Percentiles rank a stretch among this genome's conserved stretches.
These are phyloP conservation scores for Proterorhinus semilunaris DNA, from an alignment of 2,113 vertebrate genomes.

Conservation along the genomic window DNA sequence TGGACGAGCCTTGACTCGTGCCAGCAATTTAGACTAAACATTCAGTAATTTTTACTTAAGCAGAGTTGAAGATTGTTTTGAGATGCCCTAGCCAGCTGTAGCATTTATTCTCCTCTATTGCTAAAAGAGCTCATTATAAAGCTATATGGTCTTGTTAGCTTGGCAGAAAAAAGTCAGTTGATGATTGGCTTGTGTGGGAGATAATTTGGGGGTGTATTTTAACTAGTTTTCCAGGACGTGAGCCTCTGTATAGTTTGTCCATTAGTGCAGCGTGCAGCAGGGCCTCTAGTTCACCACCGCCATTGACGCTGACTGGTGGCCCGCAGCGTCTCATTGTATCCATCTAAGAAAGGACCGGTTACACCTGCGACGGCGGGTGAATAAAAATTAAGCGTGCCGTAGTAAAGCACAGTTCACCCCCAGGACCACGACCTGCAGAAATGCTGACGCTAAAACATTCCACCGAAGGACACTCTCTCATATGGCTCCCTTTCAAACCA, in stretches of 20 bases:
- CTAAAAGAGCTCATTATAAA: conserved; percentile 25
- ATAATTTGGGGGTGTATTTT: conserved; percentile 20
- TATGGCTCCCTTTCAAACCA: conserved; percentile 1
- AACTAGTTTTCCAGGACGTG: conserved; percentile 35
- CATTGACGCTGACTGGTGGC: conserved; percentile 9
- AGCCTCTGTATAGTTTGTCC: conserved; percentile 40
- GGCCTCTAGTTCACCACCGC: conserved; percentile 27
- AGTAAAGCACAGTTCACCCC: conserved; percentile 22
- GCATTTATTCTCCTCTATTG: conserved; percentile 10
- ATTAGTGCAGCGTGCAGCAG: conserved; percentile 32
- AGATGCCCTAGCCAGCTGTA: conserved; percentile 3
- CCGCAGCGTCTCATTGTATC: conserved; percentile 48
- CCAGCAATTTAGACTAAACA: conserved; percentile 47
- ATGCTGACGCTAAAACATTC: conserved; percentile 37
- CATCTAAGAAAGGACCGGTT: conserved; percentile 37
- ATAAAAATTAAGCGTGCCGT: conserved; percentile 35
- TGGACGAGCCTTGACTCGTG: conserved; percentile 39
- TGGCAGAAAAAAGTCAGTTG: background rate
- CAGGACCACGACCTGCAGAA: conserved; percentile 37
- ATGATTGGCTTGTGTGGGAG: conserved; percentile 10
- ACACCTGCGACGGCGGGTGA: conserved; percentile 46
- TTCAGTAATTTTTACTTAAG: conserved; percentile 16
- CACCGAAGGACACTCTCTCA: conserved; percentile 13
- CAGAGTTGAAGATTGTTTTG: conserved; percentile 22
- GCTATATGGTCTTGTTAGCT: conserved; percentile 26